These are phyloP conservation scores for Limanda limanda DNA, from an alignment of 2,113 vertebrate species.

Conservation along the genomic window DNA sequence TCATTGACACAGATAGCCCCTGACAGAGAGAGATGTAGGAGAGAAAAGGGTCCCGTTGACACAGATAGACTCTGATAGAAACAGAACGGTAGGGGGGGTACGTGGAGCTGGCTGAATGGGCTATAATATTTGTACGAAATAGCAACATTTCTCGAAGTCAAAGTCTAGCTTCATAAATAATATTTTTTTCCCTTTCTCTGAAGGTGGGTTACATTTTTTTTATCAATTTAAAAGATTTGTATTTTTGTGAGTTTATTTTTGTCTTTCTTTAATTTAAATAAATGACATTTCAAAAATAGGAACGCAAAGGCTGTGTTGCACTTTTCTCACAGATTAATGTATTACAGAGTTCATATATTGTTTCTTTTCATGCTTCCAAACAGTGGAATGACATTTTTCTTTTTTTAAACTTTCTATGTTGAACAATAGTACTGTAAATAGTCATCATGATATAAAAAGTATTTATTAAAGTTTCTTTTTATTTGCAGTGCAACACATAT, in stretches of 20 bases:
- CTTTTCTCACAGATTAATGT: neutral
- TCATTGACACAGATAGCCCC: slow-evolving; percentile 66
- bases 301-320: neutral
- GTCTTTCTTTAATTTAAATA: neutral
- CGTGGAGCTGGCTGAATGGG: neutral
- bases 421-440: too few relatives aligned
- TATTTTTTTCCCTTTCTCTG: neutral
- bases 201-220: neutral
- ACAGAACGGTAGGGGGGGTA: slow-evolving; percentile 15
- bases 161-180: slow-evolving; percentile 1
- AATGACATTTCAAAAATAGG: neutral
- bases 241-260: too few relatives aligned
- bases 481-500: too few relatives aligned
- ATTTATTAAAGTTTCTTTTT: too few relatives aligned
- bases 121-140: neutral
- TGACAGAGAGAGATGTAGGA: slow-evolving; percentile 60
- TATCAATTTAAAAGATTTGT: too few relatives aligned
- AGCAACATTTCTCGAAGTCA: too few relatives aligned
- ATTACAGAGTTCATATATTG: neutral
- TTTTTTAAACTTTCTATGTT: too few relatives aligned
- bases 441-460: too few relatives aligned
- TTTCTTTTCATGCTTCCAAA: too few relatives aligned
- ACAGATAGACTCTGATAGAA: slow-evolving; percentile 48
- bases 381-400: too few relatives aligned
- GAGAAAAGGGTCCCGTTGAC: slow-evolving; percentile 42